Percentiles rank a stretch among this genome's conserved stretches.
Conservation (phyloP, 2,113 vertebrate species). For the Eublepharis macularius region DNA sequence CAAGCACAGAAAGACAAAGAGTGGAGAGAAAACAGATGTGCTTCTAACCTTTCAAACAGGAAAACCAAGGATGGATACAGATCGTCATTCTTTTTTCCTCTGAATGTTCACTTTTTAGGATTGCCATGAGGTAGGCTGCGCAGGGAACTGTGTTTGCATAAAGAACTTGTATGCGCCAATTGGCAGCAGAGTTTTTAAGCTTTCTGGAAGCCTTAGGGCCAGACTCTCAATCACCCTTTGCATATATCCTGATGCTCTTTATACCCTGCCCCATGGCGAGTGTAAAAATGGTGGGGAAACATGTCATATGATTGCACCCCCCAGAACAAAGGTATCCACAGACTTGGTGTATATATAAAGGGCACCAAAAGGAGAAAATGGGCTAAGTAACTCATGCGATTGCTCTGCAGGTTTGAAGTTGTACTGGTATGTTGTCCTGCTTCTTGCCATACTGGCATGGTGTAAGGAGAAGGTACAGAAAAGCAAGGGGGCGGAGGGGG, state of each 20-base stretch:
- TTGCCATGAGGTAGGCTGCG: background rate
- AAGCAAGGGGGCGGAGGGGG: background rate
- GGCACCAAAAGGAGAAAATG: background rate
- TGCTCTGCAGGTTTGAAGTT: background rate
- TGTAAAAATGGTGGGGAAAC: background rate
- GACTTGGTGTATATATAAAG: background rate
- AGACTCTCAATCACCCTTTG: background rate
- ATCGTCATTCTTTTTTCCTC: background rate
- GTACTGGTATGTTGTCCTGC: background rate
- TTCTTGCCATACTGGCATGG: background rate
- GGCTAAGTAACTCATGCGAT: background rate
- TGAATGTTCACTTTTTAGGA: background rate
- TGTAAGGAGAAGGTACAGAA: background rate
- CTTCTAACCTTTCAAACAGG: conserved; percentile 38
- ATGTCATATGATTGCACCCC: background rate
- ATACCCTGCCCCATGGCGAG: background rate
- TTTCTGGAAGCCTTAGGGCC: background rate
- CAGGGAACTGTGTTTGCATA: background rate
- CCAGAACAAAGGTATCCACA: background rate
- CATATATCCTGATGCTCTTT: background rate
- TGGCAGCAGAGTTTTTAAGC: background rate
- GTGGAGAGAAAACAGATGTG: conserved; percentile 21
- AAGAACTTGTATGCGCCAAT: background rate
- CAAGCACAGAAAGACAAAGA: background rate
- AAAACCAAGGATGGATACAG: conserved; percentile 28